Percentiles rank a stretch among this genome's conserved stretches.
phyloP scores from a whole-genome alignment of 1,140 invertebrate genomes.

The Physella acuta region DNA sequence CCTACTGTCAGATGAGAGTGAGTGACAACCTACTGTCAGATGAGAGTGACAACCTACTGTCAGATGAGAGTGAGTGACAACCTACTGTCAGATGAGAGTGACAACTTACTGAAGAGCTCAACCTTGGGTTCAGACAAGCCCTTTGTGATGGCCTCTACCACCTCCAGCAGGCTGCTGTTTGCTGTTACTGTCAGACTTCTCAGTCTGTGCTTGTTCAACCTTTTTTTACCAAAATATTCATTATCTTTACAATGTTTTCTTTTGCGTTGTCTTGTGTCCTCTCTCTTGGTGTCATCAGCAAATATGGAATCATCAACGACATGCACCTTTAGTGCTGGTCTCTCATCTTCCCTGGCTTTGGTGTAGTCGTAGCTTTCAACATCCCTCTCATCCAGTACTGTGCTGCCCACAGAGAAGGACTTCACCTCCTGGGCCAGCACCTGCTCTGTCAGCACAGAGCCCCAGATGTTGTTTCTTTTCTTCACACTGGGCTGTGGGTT shows the following conservation, averaged over 20 bases:
- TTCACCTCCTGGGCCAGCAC: slow-evolving; percentile 38
- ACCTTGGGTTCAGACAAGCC: slow-evolving; percentile 42
- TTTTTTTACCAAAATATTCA: not conserved
- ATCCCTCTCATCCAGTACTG: slow-evolving; percentile 23
- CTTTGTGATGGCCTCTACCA: slow-evolving; percentile 36
- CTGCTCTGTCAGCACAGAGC: slow-evolving; percentile 43
- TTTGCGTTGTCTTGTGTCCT: slow-evolving; percentile 11
- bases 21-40: too few species aligned
- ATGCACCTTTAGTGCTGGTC: slow-evolving; percentile 25
- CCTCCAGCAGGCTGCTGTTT: slow-evolving; percentile 27
- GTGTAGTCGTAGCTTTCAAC: slow-evolving; percentile 46
- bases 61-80: too few species aligned
- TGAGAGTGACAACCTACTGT: too few species aligned
- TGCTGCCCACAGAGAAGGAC: slow-evolving; percentile 35
- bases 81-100: too few species aligned
- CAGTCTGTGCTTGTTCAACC: too few species aligned
- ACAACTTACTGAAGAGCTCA: slow-evolving; percentile 44
- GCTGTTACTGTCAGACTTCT: slow-evolving; percentile 30
- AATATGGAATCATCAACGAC: slow-evolving; percentile 32
- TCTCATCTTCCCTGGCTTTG: slow-evolving; percentile 35
- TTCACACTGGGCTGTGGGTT: not conserved
- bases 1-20: too few species aligned
- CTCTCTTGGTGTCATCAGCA: slow-evolving; percentile 33
- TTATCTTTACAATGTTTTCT: slow-evolving; percentile 17
- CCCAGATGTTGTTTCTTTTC: slow-evolving; percentile 44